Conservation (phyloP, 1,140 invertebrate species). For the Mya arenaria region DNA sequence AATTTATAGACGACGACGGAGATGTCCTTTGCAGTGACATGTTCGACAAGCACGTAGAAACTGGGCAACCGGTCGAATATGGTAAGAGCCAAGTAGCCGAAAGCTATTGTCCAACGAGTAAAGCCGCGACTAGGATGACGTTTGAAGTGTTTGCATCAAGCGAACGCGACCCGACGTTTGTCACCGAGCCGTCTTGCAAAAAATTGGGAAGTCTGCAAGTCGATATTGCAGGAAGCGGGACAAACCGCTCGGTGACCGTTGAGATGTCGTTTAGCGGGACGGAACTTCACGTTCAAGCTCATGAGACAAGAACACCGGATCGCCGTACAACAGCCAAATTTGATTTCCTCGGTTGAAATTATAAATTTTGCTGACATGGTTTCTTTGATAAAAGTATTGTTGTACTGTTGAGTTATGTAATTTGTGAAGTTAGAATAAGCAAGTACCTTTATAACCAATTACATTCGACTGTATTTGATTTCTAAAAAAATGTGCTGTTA, state of each 20-base stretch:
- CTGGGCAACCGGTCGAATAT: slow-evolving; percentile 17
- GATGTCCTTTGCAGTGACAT: slow-evolving; percentile 24
- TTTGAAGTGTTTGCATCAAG: slow-evolving; percentile 24
- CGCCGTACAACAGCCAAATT: not conserved
- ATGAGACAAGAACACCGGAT: slow-evolving; percentile 22
- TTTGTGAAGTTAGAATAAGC: not conserved
- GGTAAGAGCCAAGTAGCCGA: slow-evolving; percentile 6
- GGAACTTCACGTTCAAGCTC: slow-evolving; percentile 26
- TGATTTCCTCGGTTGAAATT: not conserved
- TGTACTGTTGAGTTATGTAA: not conserved
- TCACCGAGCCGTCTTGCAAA: slow-evolving; percentile 24
- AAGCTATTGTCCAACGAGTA: slow-evolving; percentile 11
- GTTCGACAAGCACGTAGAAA: slow-evolving; percentile 39
- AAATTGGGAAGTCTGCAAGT: slow-evolving; percentile 10
- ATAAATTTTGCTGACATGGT: not conserved
- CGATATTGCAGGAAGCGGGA: not conserved
- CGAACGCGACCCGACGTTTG: slow-evolving; percentile 1
- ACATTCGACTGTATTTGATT: not conserved
- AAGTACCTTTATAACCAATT: not conserved
- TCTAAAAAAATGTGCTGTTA: too few relatives aligned
- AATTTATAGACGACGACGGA: slow-evolving; percentile 10
- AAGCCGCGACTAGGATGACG: not conserved
- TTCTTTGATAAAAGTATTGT: not conserved
- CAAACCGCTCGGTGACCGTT: not conserved
- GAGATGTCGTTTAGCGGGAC: slow-evolving; percentile 44